These are phyloP conservation scores for Vulpes vulpes DNA, from an alignment of 2,113 vertebrate species.

Conservation along the genomic window DNA sequence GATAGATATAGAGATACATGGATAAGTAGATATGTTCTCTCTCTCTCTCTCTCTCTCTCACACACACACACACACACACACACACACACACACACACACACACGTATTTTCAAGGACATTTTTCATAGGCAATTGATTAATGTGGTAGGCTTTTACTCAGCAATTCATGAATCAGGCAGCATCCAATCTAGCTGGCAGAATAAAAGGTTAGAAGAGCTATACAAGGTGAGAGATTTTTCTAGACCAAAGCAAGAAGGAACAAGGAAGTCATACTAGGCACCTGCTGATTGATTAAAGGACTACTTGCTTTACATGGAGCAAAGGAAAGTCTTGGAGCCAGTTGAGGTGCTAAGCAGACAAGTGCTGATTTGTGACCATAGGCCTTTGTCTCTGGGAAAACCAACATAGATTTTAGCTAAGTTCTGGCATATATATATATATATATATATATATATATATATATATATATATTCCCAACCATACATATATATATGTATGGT, in stretches of 20 bases:
- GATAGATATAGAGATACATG: neutral
- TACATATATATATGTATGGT: too few species aligned
- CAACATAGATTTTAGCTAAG: neutral
- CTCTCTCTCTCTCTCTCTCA: too few species aligned
- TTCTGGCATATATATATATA: too few species aligned
- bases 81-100: too few species aligned
- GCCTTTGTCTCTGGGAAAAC: neutral
- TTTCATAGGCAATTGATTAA: neutral
- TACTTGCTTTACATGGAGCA: neutral
- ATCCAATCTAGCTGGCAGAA: neutral
- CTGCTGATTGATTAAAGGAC: neutral
- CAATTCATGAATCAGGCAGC: neutral
- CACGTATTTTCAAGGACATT: neutral
- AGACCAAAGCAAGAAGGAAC: neutral
- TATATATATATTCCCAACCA: too few species aligned
- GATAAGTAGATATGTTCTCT: neutral
- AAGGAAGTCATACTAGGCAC: neutral
- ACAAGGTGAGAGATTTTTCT: neutral
- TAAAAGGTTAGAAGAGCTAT: neutral
- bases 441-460: too few species aligned
- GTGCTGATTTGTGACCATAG: too few species aligned
- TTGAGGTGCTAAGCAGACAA: neutral
- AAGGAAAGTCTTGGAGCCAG: neutral
- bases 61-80: too few species aligned
- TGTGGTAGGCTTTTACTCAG: neutral